These are phyloP conservation scores for Dendrophyllia cribrosa DNA, from an alignment of 64 coral and sea anemone genomes.

Conservation along the genomic window DNA sequence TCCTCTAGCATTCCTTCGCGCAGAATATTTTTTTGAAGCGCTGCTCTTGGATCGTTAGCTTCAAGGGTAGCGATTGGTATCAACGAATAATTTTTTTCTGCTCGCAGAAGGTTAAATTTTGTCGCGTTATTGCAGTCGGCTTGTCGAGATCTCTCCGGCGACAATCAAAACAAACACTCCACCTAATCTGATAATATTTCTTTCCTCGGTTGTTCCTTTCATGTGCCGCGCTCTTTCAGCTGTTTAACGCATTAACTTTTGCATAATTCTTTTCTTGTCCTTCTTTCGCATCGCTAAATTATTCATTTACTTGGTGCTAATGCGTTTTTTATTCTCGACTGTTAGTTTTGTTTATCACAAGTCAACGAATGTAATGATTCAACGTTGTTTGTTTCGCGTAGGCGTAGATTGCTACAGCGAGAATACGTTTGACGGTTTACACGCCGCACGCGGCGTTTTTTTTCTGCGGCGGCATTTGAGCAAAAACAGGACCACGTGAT, in stretches of 20 bases:
- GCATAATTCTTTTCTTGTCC: background rate
- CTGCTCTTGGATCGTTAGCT: background rate
- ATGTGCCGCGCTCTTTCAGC: slow-evolving; percentile 74
- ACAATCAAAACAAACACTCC: slow-evolving; percentile 78
- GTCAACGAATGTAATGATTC: background rate
- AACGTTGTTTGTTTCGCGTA: background rate
- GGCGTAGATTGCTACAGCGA: background rate
- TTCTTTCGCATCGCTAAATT: slow-evolving; percentile 12
- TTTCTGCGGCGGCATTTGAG: background rate
- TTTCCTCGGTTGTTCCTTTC: slow-evolving; percentile 52
- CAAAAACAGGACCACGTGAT: background rate
- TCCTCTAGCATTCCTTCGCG: slow-evolving; percentile 4
- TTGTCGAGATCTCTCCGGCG: slow-evolving; percentile 38
- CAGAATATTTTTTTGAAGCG: background rate
- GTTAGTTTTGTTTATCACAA: background rate
- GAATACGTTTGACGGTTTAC: background rate
- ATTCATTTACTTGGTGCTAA: slow-evolving; percentile 18
- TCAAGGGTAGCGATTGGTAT: slow-evolving; percentile 1
- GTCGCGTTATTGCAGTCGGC: slow-evolving; percentile 35
- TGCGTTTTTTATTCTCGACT: slow-evolving; percentile 27
- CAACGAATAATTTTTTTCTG: slow-evolving; percentile 9
- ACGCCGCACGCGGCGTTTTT: background rate
- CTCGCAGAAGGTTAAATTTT: background rate
- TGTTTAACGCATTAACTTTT: slow-evolving; percentile 71
- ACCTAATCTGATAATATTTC: slow-evolving; percentile 81